Conservation (phyloP, 1,140 invertebrate species). For the Brachionus angularis region DNA sequence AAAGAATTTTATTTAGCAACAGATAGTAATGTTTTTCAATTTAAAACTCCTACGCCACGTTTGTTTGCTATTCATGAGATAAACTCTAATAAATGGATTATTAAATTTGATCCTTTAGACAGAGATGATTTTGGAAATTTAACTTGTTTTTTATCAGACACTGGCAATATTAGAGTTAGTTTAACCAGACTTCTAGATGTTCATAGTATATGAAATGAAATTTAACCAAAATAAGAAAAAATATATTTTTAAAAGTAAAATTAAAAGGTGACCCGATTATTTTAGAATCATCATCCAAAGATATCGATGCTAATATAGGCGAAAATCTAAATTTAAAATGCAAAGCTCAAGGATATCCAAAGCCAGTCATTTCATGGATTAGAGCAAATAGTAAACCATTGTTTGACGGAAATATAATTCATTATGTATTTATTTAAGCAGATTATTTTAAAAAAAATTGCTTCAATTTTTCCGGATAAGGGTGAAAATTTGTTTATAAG, state of each 20-base stretch:
- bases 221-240: background rate
- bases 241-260: background rate
- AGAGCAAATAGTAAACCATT: constrained; percentile 50
- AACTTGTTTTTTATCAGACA: constrained; percentile 26
- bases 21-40: constrained; percentile 33
- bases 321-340: constrained; percentile 12
- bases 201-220: constrained; percentile 17
- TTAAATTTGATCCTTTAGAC: constrained; percentile 37
- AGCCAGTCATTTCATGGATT: constrained; percentile 75
- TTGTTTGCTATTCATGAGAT: constrained; percentile 28
- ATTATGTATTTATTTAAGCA: background rate
- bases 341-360: constrained; percentile 66
- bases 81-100: constrained; percentile 16
- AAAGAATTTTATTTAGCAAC: constrained; percentile 35
- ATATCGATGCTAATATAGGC: constrained; percentile 36
- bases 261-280: constrained; percentile 27
- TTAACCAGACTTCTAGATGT: constrained; percentile 32
- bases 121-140: constrained; percentile 43
- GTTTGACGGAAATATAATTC: constrained; percentile 40
- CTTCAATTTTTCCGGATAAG: background rate
- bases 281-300: constrained; percentile 40
- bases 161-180: constrained; percentile 24
- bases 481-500: constrained; percentile 15
- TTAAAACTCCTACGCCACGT: constrained; percentile 41
- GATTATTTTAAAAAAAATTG: background rate